A percentile compares a stretch with the other conserved stretches of the same genome.
Conservation (phyloP, 2,113 vertebrate species). For the Tupaia chinensis region DNA sequence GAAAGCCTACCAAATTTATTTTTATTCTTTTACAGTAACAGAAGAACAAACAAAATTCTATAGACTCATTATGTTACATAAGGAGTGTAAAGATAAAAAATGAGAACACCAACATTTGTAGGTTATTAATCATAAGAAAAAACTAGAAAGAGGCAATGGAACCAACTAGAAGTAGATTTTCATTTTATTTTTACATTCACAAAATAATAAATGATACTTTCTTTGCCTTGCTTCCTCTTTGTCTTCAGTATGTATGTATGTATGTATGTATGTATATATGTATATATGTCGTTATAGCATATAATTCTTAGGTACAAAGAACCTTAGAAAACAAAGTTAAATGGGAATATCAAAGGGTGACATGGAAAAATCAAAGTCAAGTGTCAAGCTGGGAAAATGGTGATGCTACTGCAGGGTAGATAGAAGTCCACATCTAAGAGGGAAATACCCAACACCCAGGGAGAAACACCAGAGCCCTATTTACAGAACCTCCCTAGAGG, state of each 20-base stretch:
- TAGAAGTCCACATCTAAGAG: background rate
- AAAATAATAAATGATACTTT: background rate
- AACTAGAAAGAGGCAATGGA: background rate
- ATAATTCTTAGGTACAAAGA: background rate
- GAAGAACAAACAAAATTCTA: conserved; percentile 35
- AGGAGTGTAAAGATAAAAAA: background rate
- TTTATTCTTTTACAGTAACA: conserved; percentile 10
- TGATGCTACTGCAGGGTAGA: background rate
- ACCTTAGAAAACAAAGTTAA: background rate
- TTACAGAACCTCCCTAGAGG: background rate
- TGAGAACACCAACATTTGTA: background rate
- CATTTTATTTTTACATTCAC: background rate
- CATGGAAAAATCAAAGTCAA: background rate
- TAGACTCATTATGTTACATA: background rate
- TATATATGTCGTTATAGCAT: background rate
- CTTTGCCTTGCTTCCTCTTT: background rate
- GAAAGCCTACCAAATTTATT: background rate
- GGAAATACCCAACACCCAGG: background rate
- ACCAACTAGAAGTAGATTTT: background rate
- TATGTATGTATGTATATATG: too few species aligned
- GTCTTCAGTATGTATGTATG: background rate
- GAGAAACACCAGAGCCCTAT: background rate
- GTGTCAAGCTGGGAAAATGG: background rate
- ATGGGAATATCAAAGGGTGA: background rate
- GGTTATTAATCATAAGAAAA: background rate